Evolutionary conservation across 2,113 vertebrate genomes (phyloP).

Genomic region (Anarhynchus alexandrinus): DNA sequence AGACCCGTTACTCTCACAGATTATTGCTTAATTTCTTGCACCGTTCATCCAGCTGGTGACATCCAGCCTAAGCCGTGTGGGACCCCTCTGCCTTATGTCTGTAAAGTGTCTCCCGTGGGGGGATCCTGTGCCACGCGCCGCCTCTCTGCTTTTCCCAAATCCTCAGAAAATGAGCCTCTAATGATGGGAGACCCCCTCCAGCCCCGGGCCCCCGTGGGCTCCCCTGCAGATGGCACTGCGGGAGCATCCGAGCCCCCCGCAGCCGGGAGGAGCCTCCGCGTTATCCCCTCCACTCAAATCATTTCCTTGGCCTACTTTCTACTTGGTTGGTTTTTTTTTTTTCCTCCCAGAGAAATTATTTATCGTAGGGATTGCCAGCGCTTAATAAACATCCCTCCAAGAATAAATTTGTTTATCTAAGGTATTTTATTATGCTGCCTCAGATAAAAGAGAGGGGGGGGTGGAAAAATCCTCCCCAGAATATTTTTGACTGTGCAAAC

Average conservation of each 20-base stretch:
- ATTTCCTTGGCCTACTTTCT: constrained; percentile 48
- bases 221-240: neutral
- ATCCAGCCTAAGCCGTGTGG: neutral
- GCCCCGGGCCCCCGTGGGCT: neutral
- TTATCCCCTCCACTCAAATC: neutral
- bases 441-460: neutral
- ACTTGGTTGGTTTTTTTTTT: neutral
- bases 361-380: constrained; percentile 32
- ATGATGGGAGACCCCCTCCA: neutral
- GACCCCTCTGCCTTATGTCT: neutral
- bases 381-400: constrained; percentile 64
- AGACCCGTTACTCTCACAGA: neutral
- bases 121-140: accelerated
- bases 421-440: constrained; percentile 67
- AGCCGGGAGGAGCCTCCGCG: neutral
- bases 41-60: neutral
- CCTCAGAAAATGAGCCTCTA: neutral
- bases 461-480: neutral
- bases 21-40: neutral
- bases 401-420: constrained; percentile 71
- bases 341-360: constrained; percentile 55
- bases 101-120: accelerated
- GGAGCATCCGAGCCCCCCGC: neutral
- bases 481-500: constrained; percentile 55
- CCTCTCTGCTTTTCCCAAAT: neutral